A percentile compares a stretch with the other conserved stretches of the same genome.
Evolutionary conservation across 2,113 vertebrate genomes (phyloP).

Genomic region (Callorhinus ursinus): DNA sequence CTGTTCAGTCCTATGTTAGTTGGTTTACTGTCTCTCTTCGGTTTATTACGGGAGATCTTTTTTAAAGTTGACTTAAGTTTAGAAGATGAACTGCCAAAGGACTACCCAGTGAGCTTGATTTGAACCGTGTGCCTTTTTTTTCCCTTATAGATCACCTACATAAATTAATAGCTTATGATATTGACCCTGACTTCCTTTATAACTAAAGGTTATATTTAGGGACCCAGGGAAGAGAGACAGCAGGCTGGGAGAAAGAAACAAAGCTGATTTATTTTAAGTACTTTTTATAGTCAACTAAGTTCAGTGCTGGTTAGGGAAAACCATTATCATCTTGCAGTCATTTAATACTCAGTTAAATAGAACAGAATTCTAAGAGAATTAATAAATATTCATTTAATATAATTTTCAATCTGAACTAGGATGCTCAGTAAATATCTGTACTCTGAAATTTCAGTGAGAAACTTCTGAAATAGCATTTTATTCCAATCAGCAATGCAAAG

Average conservation of each 20-base stretch:
- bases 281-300: not conserved
- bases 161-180: not conserved
- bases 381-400: constrained; percentile 7
- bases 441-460: constrained; percentile 3
- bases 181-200: not conserved
- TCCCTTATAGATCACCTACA: not conserved
- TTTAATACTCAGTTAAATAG: not conserved
- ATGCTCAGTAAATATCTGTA: constrained; percentile 9
- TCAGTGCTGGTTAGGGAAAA: not conserved
- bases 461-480: not conserved
- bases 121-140: not conserved
- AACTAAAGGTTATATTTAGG: not conserved
- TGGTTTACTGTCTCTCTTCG: not conserved
- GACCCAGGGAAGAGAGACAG: not conserved
- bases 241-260: not conserved
- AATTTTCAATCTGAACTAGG: not conserved
- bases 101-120: not conserved
- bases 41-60: not conserved
- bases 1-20: not conserved
- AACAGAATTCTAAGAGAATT: not conserved
- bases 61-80: not conserved
- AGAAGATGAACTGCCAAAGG: not conserved
- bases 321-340: not conserved
- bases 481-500: not conserved
- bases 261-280: not conserved